These are phyloP conservation scores for Rafetus swinhoei DNA, from an alignment of 2,113 vertebrate genomes.

Conservation along the genomic window DNA sequence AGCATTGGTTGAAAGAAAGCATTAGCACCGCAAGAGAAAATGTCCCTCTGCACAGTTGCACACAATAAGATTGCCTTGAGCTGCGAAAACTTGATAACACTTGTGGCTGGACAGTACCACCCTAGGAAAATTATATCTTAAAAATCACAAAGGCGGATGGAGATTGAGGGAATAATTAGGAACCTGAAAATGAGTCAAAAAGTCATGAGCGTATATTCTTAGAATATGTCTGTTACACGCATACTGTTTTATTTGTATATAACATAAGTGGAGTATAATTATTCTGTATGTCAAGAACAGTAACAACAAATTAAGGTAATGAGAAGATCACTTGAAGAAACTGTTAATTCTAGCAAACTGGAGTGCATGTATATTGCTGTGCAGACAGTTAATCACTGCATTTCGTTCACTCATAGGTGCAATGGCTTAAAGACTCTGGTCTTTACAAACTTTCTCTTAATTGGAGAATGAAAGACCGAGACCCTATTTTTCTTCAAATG, in stretches of 20 bases:
- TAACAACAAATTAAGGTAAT: neutral
- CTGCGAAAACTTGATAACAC: neutral
- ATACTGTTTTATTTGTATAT: neutral
- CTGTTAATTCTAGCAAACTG: neutral
- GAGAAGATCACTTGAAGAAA: neutral
- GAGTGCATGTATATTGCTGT: neutral
- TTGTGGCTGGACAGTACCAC: neutral
- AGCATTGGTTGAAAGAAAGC: neutral
- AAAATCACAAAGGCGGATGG: neutral
- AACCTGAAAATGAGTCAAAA: slow-evolving; percentile 1
- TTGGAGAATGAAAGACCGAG: neutral
- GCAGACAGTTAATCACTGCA: neutral
- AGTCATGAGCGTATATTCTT: slow-evolving; percentile 9
- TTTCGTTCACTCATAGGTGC: neutral
- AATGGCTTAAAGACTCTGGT: neutral
- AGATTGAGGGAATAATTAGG: neutral
- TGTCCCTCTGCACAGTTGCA: neutral
- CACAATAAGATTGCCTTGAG: neutral
- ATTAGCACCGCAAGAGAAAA: slow-evolving; percentile 28
- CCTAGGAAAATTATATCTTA: neutral
- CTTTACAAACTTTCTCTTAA: neutral
- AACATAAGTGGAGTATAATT: neutral
- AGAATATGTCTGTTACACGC: neutral
- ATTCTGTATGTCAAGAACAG: neutral
- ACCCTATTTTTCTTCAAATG: neutral